Percentiles rank a stretch among this genome's conserved stretches.
These are phyloP conservation scores for Neosalanx taihuensis DNA, from an alignment of 2,797 vertebrate genomes.

Conservation along the genomic window DNA sequence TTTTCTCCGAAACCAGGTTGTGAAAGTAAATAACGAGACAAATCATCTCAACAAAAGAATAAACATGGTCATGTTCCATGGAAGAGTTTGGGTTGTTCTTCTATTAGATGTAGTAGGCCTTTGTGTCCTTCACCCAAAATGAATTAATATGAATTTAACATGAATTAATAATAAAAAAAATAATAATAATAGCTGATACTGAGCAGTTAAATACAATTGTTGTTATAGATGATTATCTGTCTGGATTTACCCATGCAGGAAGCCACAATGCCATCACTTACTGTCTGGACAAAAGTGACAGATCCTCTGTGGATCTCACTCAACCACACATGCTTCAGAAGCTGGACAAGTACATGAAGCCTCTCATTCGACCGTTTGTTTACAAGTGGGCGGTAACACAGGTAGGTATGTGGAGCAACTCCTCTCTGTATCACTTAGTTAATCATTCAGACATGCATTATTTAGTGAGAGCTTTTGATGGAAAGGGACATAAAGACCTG, in stretches of 20 bases:
- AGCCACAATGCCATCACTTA: conserved; percentile 95
- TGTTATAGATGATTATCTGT: neutral
- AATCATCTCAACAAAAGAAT: too few species aligned
- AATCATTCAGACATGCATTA: too few species aligned
- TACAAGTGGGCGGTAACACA: conserved; percentile 91
- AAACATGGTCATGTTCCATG: too few species aligned
- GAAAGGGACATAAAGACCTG: neutral
- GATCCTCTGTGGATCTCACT: conserved; percentile 78
- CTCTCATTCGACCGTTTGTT: conserved; percentile 82
- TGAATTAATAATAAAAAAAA: neutral
- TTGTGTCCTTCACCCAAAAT: too few species aligned
- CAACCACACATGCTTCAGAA: conserved; percentile 82
- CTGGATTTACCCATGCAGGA: conserved; percentile 64
- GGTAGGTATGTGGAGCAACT: conserved; percentile 62
- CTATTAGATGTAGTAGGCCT: too few species aligned
- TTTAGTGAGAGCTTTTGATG: neutral
- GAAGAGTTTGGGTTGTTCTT: neutral
- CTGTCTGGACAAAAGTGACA: conserved; percentile 80
- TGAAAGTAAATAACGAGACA: neutral
- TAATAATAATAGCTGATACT: neutral
- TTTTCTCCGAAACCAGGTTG: neutral
- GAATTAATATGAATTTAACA: neutral
- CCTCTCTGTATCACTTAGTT: neutral
- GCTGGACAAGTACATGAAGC: conserved; percentile 82
- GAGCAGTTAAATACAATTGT: neutral